phyloP scores from a whole-genome alignment of 2,113 vertebrate species.

The Eudyptes chrysolophus region DNA sequence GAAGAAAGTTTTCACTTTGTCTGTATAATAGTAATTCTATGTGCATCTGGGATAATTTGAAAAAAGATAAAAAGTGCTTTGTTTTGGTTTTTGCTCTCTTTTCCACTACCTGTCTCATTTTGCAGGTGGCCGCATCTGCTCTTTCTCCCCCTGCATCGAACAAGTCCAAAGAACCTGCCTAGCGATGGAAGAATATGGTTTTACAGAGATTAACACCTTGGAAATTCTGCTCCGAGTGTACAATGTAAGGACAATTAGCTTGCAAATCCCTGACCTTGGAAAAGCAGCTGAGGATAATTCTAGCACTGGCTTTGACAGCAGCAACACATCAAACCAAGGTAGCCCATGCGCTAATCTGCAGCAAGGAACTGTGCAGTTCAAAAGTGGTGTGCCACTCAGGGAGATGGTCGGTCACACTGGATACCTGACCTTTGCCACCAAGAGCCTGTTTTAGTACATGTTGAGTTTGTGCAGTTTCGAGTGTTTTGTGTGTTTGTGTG shows the following conservation, averaged over 20 bases:
- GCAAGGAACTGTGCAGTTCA: conserved; percentile 72
- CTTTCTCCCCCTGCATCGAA: conserved; percentile 96
- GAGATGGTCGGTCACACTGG: conserved; percentile 94
- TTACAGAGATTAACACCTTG: conserved; percentile 89
- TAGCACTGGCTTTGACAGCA: neutral
- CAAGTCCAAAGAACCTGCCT: conserved; percentile 94
- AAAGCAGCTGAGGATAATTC: conserved; percentile 40
- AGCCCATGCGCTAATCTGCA: neutral
- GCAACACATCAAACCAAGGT: conserved; percentile 6
- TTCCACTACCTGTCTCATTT: neutral
- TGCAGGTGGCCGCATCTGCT: conserved; percentile 91
- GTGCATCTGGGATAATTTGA: neutral
- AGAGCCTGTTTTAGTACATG: conserved; percentile 78
- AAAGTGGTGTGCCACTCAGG: conserved; percentile 83
- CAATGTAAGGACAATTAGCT: conserved; percentile 83
- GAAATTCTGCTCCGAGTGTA: conserved; percentile 90
- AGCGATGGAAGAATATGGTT: conserved; percentile 79
- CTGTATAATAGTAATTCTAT: neutral
- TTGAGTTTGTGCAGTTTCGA: neutral
- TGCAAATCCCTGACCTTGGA: conserved; percentile 90
- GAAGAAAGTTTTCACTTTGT: neutral
- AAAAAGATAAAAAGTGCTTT: neutral
- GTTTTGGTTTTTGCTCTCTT: neutral
- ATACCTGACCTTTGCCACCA: conserved; percentile 96
- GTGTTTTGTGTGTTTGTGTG: neutral